phyloP scores from a whole-genome alignment of 2,888 invertebrate genomes.

The Drosophila histrio region DNA sequence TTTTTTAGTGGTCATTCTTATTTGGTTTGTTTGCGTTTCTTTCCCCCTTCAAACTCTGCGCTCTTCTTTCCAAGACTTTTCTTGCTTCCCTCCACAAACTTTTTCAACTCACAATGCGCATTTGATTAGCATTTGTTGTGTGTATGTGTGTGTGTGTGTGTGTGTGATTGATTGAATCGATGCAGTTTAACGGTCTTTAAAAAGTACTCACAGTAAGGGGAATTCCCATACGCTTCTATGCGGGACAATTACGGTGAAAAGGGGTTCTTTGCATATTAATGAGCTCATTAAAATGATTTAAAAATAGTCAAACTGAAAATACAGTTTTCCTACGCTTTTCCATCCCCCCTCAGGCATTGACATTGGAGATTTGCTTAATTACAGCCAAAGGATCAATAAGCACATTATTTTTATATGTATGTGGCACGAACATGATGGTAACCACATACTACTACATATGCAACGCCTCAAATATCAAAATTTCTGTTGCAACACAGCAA shows the following conservation, averaged over 20 bases:
- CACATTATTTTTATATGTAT: constrained; percentile 48
- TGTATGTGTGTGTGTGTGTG: constrained; percentile 9
- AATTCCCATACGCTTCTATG: neutral
- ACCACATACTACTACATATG: constrained; percentile 50
- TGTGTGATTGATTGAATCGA: constrained; percentile 35
- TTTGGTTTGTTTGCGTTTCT: constrained; percentile 8
- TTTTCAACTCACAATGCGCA: constrained; percentile 14
- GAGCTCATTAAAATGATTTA: constrained; percentile 44
- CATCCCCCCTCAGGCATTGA: constrained; percentile 4
- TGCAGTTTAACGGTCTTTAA: constrained; percentile 25
- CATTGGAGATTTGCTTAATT: constrained; percentile 41
- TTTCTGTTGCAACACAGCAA: constrained; percentile 19
- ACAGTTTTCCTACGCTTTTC: neutral
- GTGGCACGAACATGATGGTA: constrained; percentile 12
- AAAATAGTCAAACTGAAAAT: constrained; percentile 25
- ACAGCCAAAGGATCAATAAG: constrained; percentile 45
- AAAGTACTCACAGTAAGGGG: neutral
- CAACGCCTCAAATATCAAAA: constrained; percentile 50
- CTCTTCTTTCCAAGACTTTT: neutral
- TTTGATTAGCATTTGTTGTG: constrained; percentile 30
- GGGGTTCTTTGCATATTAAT: constrained; percentile 35
- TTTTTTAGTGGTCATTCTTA: constrained; percentile 32
- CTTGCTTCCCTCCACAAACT: neutral
- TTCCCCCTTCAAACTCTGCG: neutral
- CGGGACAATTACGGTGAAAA: neutral